Percentiles rank a stretch among this genome's conserved stretches.
phyloP scores from a whole-genome alignment of 1,140 invertebrate species.

The Ceratoteleas bidentatus region DNA sequence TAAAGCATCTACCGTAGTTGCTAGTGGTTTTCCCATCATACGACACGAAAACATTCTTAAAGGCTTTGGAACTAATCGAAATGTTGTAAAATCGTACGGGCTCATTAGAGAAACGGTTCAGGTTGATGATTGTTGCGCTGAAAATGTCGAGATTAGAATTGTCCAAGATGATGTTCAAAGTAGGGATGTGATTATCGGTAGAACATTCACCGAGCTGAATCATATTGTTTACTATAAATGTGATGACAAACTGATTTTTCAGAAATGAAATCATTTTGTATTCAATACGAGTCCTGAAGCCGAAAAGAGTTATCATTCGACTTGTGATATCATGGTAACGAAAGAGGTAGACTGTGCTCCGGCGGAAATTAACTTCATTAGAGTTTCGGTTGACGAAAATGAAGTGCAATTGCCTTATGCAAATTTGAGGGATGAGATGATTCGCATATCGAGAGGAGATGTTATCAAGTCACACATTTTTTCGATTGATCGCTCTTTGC shows the following conservation, averaged over 20 bases:
- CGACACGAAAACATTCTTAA: background rate
- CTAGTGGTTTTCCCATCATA: conserved; percentile 10
- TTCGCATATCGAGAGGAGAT: background rate
- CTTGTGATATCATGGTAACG: background rate
- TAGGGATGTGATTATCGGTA: conserved; percentile 14
- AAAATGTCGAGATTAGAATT: background rate
- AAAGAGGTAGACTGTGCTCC: background rate
- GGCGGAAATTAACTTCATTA: background rate
- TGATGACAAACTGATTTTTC: background rate
- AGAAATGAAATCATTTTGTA: background rate
- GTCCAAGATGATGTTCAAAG: conserved; percentile 20
- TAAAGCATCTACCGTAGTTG: conserved; percentile 30
- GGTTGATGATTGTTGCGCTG: conserved; percentile 1
- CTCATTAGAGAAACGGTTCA: background rate
- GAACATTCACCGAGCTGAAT: conserved; percentile 25
- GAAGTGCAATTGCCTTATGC: background rate
- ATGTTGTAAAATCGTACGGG: conserved; percentile 15
- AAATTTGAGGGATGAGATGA: background rate
- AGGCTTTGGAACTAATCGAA: conserved; percentile 32
- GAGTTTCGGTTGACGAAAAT: background rate
- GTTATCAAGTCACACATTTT: background rate
- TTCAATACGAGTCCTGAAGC: background rate
- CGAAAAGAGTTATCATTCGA: background rate
- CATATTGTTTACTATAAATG: conserved; percentile 9
- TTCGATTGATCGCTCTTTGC: background rate